A percentile compares a stretch with the other conserved stretches of the same genome.
Evolutionary conservation across 1,140 invertebrate species (phyloP).

Genomic region (Varroa destructor): DNA sequence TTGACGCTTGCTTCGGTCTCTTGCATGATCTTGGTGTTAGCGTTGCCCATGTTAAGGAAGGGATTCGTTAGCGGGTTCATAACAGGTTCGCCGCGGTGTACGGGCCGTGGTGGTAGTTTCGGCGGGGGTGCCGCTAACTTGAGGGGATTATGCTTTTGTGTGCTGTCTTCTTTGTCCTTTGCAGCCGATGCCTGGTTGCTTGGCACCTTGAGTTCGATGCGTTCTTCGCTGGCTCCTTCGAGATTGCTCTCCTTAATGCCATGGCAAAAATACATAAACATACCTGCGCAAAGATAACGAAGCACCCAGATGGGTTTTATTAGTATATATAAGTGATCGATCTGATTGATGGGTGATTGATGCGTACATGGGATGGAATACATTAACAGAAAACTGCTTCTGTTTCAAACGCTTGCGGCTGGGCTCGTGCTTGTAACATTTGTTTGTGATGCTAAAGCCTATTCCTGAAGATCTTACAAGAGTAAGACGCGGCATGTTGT

Average conservation of each 20-base stretch:
- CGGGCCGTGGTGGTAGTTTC: background rate
- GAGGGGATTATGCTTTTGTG: background rate
- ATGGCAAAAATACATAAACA: constrained; percentile 39
- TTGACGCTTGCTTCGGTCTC: background rate
- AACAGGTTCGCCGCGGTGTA: background rate
- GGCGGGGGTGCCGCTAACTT: background rate
- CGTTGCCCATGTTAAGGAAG: constrained; percentile 4
- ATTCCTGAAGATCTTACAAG: too few species aligned
- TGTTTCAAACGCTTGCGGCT: background rate
- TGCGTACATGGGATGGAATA: constrained; percentile 6
- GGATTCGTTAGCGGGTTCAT: constrained; percentile 26
- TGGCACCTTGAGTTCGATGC: constrained; percentile 26
- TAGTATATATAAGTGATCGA: background rate
- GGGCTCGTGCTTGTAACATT: too few species aligned
- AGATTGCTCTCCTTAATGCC: constrained; percentile 38
- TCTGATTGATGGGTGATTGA: background rate
- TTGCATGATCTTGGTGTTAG: background rate
- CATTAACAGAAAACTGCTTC: constrained; percentile 21
- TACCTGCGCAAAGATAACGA: constrained; percentile 33
- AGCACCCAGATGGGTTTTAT: constrained; percentile 19
- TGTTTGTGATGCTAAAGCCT: too few species aligned
- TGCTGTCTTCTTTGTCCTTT: background rate
- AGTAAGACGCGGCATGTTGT: too few species aligned
- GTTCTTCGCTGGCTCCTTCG: constrained; percentile 34
- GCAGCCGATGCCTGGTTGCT: background rate